Conservation (phyloP, 2,888 invertebrate genomes). For the Dolomedes plantarius region DNA sequence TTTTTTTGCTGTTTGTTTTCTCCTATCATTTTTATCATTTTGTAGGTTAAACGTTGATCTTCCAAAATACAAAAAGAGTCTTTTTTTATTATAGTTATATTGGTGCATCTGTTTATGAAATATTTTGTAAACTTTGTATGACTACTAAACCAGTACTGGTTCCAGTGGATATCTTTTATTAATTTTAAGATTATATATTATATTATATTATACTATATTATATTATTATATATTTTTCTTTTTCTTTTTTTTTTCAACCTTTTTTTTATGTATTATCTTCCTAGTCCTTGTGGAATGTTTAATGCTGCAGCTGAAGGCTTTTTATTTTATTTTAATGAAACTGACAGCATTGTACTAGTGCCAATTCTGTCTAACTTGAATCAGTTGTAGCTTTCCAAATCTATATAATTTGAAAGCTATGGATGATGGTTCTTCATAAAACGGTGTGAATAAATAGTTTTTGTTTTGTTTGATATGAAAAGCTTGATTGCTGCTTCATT, state of each 20-base stretch:
- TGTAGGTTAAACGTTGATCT: conserved; percentile 49
- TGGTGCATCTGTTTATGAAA: conserved; percentile 42
- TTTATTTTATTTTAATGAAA: conserved; percentile 48
- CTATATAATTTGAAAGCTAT: too few relatives aligned
- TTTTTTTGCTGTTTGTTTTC: conserved; percentile 41
- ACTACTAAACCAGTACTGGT: conserved; percentile 46
- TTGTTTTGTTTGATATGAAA: conserved; percentile 24
- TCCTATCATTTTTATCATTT: conserved; percentile 45
- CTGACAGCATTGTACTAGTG: conserved; percentile 59
- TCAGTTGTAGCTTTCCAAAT: conserved; percentile 33
- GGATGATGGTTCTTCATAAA: too few relatives aligned
- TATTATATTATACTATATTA: conserved; percentile 9
- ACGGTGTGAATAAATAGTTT: background rate
- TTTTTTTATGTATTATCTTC: conserved; percentile 62
- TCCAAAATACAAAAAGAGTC: conserved; percentile 39
- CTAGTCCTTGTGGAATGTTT: conserved; percentile 71
- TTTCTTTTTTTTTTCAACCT: too few relatives aligned
- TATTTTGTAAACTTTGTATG: conserved; percentile 65
- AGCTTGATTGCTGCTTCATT: conserved; percentile 53
- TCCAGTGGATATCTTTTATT: conserved; percentile 58
- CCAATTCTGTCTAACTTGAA: conserved; percentile 56
- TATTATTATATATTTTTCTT: too few relatives aligned
- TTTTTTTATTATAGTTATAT: conserved; percentile 60
- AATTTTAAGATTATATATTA: conserved; percentile 68
- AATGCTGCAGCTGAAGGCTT: conserved; percentile 56